Conservation (phyloP, 2,888 invertebrate species). For the Ryuthela nishihirai region DNA sequence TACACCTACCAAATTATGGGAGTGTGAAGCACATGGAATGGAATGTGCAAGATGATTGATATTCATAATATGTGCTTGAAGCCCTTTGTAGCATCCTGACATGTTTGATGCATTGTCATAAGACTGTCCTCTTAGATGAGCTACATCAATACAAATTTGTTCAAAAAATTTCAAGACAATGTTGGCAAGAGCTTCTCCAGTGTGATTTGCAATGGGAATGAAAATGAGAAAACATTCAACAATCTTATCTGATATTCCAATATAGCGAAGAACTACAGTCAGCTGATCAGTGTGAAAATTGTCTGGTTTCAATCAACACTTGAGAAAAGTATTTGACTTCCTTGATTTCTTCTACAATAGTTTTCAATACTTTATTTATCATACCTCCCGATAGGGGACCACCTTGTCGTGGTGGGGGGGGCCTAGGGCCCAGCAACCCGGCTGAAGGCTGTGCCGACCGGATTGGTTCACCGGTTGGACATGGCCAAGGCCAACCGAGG, state of each 20-base stretch:
- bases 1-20: constrained; percentile 14
- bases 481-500: too few species aligned
- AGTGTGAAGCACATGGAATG: background rate
- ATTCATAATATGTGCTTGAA: background rate
- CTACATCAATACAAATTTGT: constrained; percentile 6
- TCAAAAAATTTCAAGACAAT: background rate
- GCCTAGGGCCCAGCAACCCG: too few species aligned
- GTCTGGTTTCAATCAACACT: constrained; percentile 45
- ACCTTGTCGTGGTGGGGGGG: too few species aligned
- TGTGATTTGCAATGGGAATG: too few species aligned
- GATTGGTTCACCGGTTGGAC: too few species aligned
- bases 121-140: background rate
- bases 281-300: constrained; percentile 46
- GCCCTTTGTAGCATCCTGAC: background rate
- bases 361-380: constrained; percentile 33
- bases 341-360: too few species aligned
- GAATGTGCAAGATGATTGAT: background rate
- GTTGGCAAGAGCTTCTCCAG: too few species aligned
- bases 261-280: constrained; percentile 46
- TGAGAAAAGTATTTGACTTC: constrained; percentile 34
- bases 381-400: too few species aligned
- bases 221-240: too few species aligned
- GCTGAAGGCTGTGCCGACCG: too few species aligned
- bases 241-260: constrained; percentile 35
- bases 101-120: constrained; percentile 4